Evolutionary conservation across 2,888 invertebrate species (phyloP), one percentile per base, ranked within the genome.

Genomic region (Gandaritis pyraliata): DNA sequence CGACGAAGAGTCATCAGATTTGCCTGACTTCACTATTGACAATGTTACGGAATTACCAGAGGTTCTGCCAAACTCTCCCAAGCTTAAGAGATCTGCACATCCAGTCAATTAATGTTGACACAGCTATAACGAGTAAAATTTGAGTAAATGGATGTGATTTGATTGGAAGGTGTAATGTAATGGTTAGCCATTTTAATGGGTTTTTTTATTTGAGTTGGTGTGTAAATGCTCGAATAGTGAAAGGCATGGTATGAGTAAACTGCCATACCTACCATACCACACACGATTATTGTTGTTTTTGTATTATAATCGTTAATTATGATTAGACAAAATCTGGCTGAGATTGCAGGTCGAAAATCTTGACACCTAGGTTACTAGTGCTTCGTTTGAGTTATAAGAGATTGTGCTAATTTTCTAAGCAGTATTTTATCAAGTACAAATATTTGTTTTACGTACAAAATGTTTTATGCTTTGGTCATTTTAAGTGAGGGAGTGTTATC

Each of bases 1-100:
- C 54, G 91, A 93, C 61, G 90, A 91, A 71, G 87, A 88, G 72
- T 78, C 87, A 33, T 91, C 92, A 0, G 88, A 90, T 61, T 87
- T 93, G 64, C 95, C 96, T 0, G 94, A 95, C 82, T 94, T 94
- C 78, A 94, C 94, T 6, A 94, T 96, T 65, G 92, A 94, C 70
- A 93, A 94, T 67, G 94, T 96, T 52, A 94, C 93, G 11, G 94
- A 95, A 73, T 83, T 96, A 59, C 91, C 93, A 38, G 92, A 90
- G 68, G 89, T 95, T 53, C 86, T 95, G 72, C 94, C 94, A 18
- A 93, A 93, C 72, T 91, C 92, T 12, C 92, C 92, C 2, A 91
- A 85, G 69, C 72, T 88, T 11, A 90, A 85, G 68, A 85, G 89
- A 55, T 75, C 79, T 12, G 70, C 73, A 45, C 74, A 76, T 74